phyloP scores from a whole-genome alignment of 1,140 invertebrate species.

The Nephila pilipes region DNA sequence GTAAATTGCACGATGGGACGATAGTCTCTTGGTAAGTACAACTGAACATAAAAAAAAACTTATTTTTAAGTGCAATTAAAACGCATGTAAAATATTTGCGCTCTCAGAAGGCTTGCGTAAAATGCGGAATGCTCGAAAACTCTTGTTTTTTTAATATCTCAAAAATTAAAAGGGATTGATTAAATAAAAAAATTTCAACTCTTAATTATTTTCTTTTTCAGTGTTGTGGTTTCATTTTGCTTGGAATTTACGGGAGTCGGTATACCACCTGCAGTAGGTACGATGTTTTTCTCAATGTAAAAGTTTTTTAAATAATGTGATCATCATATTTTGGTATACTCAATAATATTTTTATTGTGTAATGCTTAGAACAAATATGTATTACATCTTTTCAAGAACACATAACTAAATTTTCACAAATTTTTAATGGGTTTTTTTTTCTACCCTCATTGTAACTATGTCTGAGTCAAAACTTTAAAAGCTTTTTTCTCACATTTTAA shows the following conservation, averaged over 20 bases:
- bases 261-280: constrained; percentile 84
- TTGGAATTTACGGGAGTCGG: constrained; percentile 91
- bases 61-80: too few species aligned
- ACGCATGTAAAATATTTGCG: too few species aligned
- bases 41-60: too few species aligned
- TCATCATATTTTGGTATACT: too few species aligned
- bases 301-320: neutral
- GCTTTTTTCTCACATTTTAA: too few species aligned
- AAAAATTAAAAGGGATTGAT: neutral
- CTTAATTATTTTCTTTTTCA: constrained; percentile 26
- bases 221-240: constrained; percentile 88
- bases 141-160: too few species aligned
- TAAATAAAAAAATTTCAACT: neutral
- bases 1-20: constrained; percentile 86
- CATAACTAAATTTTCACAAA: neutral
- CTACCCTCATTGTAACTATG: too few species aligned
- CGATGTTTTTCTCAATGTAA: constrained; percentile 77
- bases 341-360: too few species aligned
- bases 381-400: neutral
- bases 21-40: constrained; percentile 85
- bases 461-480: too few species aligned
- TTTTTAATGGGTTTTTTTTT: neutral
- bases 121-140: too few species aligned
- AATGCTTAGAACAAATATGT: too few species aligned
- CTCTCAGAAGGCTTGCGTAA: too few species aligned